Conservation (phyloP, 2,888 invertebrate species). For the Andrena fulva region DNA sequence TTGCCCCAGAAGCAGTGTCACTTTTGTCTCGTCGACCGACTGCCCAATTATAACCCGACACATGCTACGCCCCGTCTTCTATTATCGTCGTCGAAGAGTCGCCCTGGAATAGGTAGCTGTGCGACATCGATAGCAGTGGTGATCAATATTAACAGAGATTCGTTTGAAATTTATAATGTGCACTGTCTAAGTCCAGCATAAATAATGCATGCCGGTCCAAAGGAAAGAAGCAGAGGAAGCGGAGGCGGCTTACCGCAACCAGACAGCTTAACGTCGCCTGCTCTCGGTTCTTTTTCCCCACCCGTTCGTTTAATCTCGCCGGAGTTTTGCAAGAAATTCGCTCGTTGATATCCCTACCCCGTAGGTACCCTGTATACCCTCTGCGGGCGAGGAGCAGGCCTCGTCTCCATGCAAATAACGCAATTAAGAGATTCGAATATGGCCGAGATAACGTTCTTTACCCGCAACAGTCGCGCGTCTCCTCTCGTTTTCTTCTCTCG, state of each 20-base stretch:
- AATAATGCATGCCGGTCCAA: slow-evolving; percentile 53
- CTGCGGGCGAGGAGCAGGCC: slow-evolving; percentile 20
- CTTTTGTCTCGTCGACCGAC: neutral
- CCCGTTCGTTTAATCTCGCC: slow-evolving; percentile 46
- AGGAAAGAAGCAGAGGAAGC: slow-evolving; percentile 22
- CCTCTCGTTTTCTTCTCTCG: slow-evolving; percentile 45
- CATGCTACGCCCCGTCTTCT: neutral
- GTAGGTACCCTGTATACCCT: neutral
- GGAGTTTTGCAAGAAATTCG: slow-evolving; percentile 46
- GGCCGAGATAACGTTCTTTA: slow-evolving; percentile 70
- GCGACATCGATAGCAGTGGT: neutral
- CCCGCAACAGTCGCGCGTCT: slow-evolving; percentile 49
- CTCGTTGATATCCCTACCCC: slow-evolving; percentile 70
- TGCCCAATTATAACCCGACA: neutral
- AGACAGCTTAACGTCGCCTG: slow-evolving; percentile 45
- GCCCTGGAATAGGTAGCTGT: neutral
- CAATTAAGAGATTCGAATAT: slow-evolving; percentile 75
- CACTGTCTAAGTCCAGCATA: slow-evolving; percentile 25
- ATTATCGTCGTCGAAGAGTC: slow-evolving; percentile 10
- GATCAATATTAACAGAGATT: slow-evolving; percentile 34
- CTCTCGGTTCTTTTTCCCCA: slow-evolving; percentile 31
- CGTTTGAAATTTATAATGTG: slow-evolving; percentile 50
- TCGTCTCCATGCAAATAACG: slow-evolving; percentile 71
- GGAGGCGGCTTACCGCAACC: slow-evolving; percentile 10
- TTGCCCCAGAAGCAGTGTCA: neutral